Evolutionary conservation across 2,888 invertebrate species (phyloP).

Genomic region (Idaea dimidiata): DNA sequence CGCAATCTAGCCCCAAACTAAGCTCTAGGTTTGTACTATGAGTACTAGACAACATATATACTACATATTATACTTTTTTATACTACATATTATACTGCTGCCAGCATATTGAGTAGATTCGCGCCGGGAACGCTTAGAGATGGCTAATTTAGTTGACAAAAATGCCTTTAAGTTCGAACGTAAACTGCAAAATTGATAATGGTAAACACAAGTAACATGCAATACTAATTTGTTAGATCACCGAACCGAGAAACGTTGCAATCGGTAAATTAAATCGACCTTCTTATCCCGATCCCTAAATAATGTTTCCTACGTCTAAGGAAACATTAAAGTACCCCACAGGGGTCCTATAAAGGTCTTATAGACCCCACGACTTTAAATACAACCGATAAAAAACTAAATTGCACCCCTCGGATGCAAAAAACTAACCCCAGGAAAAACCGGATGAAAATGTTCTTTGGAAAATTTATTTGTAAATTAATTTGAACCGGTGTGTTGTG

Average conservation of each 20-base stretch:
- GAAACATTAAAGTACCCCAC: constrained; percentile 62
- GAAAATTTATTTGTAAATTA: constrained; percentile 80
- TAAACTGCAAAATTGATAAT: no score
- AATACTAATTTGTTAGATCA: constrained; percentile 12
- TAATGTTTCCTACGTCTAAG: constrained; percentile 53
- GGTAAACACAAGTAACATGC: constrained; percentile 32
- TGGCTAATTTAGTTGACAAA: no score
- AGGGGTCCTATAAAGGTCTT: constrained; percentile 17
- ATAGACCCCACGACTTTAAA: constrained; percentile 61
- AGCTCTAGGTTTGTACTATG: no score
- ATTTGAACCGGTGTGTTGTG: constrained; percentile 46
- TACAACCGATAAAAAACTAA: constrained; percentile 79
- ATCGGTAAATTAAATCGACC: constrained; percentile 26
- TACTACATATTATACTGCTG: no score
- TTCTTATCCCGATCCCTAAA: constrained; percentile 33
- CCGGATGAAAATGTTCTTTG: constrained; percentile 67
- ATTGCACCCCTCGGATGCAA: constrained; percentile 60
- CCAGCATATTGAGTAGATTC: no score
- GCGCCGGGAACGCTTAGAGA: no score
- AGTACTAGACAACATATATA: no score
- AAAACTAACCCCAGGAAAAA: constrained; percentile 57
- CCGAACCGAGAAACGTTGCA: constrained; percentile 20
- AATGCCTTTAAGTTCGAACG: no score
- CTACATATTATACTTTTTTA: no score
- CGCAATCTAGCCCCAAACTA: no score